Percentiles rank a stretch among this genome's conserved stretches.
These are phyloP conservation scores for Trinectes maculatus DNA, from an alignment of 2,113 vertebrate species.

Conservation along the genomic window DNA sequence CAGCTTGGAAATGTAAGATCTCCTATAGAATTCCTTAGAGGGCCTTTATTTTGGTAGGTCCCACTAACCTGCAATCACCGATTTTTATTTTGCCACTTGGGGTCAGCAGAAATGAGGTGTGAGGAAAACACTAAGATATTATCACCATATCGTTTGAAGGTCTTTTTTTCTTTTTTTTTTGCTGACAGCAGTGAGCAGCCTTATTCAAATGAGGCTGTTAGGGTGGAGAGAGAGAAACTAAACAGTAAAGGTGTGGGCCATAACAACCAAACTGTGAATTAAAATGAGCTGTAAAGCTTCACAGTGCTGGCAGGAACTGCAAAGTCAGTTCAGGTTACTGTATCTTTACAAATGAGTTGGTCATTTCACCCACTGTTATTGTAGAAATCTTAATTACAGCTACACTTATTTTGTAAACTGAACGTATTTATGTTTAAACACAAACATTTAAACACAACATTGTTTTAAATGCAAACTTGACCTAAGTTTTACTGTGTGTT, in stretches of 20 bases:
- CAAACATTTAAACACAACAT: background rate
- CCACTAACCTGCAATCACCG: background rate
- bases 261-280: background rate
- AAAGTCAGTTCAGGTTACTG: background rate
- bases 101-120: background rate
- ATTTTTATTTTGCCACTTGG: background rate
- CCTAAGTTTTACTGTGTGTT: too few relatives aligned
- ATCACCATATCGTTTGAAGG: background rate
- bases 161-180: too few relatives aligned
- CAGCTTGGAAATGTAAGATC: slow-evolving; percentile 11
- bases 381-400: background rate
- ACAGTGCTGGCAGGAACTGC: background rate
- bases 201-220: background rate
- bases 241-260: background rate
- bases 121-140: background rate
- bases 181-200: background rate
- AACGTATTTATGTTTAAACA: too few relatives aligned
- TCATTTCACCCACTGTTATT: background rate
- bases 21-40: slow-evolving; percentile 5
- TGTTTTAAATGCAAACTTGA: background rate
- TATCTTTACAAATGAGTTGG: background rate
- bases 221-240: background rate
- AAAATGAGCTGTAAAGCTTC: background rate
- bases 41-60: background rate
- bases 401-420: too few relatives aligned